Conservation (phyloP, 2,113 vertebrate genomes). For the Diadophis punctatus region DNA sequence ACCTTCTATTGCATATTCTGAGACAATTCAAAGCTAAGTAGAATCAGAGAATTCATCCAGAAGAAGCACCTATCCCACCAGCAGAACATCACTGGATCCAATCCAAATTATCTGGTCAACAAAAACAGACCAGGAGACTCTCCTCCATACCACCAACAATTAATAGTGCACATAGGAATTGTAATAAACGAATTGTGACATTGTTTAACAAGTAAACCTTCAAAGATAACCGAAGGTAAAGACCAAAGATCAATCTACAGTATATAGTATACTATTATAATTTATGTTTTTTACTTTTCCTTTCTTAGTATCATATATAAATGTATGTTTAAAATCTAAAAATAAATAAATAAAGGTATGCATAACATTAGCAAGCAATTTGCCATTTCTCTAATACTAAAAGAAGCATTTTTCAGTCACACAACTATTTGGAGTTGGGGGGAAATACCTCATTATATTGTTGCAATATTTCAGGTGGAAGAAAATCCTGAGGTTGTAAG, state of each 20-base stretch:
- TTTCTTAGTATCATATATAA: background rate
- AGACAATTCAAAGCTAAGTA: background rate
- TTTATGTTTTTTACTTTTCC: background rate
- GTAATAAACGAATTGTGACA: background rate
- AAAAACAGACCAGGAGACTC: background rate
- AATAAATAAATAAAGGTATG: background rate
- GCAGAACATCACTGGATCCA: background rate
- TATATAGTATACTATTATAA: background rate
- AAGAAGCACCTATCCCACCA: background rate
- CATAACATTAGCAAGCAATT: background rate
- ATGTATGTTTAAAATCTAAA: background rate
- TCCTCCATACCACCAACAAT: background rate
- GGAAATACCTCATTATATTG: conserved; percentile 74
- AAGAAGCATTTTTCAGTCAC: background rate
- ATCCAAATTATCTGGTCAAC: background rate
- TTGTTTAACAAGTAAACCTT: background rate
- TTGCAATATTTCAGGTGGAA: conserved; percentile 74
- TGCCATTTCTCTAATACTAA: background rate
- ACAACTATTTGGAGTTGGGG: background rate
- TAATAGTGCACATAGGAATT: background rate
- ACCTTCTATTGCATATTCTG: background rate
- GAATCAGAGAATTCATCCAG: background rate
- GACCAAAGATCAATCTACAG: background rate
- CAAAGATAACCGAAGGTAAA: background rate
- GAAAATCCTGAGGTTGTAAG: conserved; percentile 73